Evolutionary conservation across 2,113 vertebrate genomes (phyloP).

Genomic region (Melospiza georgiana): DNA sequence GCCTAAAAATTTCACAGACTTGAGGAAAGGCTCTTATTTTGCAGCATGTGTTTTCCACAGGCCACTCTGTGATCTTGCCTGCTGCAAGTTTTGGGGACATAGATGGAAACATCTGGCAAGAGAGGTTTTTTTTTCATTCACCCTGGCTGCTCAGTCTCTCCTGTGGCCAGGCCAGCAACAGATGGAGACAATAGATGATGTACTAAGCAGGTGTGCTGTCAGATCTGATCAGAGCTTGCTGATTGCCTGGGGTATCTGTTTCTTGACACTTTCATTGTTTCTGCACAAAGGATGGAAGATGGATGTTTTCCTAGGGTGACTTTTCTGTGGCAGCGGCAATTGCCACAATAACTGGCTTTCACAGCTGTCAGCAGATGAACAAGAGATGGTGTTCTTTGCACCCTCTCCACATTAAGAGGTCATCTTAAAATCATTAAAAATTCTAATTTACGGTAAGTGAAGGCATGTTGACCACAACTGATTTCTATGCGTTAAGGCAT

Average conservation of each 20-base stretch:
- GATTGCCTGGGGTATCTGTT: background rate
- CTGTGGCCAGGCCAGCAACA: background rate
- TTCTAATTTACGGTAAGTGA: background rate
- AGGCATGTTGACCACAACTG: background rate
- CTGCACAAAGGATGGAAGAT: background rate
- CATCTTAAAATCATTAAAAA: background rate
- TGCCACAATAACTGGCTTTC: background rate
- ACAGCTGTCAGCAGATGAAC: background rate
- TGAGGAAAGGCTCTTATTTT: background rate
- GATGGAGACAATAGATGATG: background rate
- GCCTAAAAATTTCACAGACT: background rate
- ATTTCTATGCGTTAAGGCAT: background rate
- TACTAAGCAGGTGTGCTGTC: background rate
- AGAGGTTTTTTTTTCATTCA: background rate
- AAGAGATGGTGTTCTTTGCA: background rate
- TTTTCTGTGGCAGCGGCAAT: background rate
- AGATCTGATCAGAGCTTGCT: background rate
- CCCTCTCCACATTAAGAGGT: background rate
- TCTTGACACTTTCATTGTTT: background rate
- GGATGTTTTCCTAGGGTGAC: background rate
- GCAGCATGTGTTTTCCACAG: background rate
- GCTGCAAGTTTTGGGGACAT: background rate
- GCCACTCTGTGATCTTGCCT: background rate
- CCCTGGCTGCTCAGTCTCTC: background rate
- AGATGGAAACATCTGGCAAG: background rate